Evolutionary conservation across 1,140 invertebrate genomes (phyloP), one percentile per base, ranked within the genome.

Genomic region (Theocolax elegans): DNA sequence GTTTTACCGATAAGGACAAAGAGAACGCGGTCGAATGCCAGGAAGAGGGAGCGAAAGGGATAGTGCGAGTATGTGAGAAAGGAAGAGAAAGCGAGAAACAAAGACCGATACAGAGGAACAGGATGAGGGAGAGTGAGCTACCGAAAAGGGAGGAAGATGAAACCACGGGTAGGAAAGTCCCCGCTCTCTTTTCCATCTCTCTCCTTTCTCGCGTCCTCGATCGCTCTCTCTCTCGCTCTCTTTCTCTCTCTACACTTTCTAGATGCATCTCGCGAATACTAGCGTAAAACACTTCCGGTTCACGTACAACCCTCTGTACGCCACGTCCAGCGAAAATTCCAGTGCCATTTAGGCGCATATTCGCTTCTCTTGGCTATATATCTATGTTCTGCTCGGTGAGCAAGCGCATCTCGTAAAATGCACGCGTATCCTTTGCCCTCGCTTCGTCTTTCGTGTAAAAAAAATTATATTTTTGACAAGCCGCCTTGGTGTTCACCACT

Each of bases 261-360:
- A n/a, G n/a, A n/a, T 38, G 17, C 49, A 29, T 44, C 19, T 10
- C 19, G 4, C 49, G 60, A 64, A 71, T 65, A 21, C 49, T 48
- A 13, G 59, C 27, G 51, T 63, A 56, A 71, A 71, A 71, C 42
- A 64, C 60, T 71, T 71, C 60, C 60, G 42, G 35, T 71, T 71
- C 60, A 71, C 60, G 68, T 71, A 23, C 53, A 46, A 54, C 49
- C 17, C 17, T 44, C 31, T 15, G 21, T 13, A 17, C 1, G 21
- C 12, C 8, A 40, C 31, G 42, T 59, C 29, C 42, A 10, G 23
- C 29, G 27, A 38, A 48, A 71, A 71, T 58, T 71, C 7, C 51
- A 51, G 68, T 64, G 21, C 25, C 59, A 56, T 63, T 70, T 70
- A 48, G 58, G 19, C 42, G 29, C 38, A 9, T 23, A 2, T 40